Percentiles rank a stretch among this genome's conserved stretches.
phyloP scores from a whole-genome alignment of 2,113 vertebrate genomes.

The Entomyzon cyanotis region DNA sequence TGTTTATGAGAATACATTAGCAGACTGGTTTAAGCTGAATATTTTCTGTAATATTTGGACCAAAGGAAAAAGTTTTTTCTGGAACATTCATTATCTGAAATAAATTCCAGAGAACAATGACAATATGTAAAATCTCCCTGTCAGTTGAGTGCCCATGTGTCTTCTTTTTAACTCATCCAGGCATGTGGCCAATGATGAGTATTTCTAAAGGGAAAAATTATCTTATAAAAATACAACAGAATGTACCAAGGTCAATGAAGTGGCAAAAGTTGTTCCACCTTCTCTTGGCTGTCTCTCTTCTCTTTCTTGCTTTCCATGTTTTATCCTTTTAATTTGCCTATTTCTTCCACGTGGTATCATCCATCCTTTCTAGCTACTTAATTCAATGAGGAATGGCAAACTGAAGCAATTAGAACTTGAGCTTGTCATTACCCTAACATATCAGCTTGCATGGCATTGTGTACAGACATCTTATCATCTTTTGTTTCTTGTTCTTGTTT shows the following conservation, averaged over 20 bases:
- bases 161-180: slow-evolving; percentile 20
- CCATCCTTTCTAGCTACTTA: neutral
- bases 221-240: neutral
- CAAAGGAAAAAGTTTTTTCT: slow-evolving; percentile 7
- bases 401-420: neutral
- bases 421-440: neutral
- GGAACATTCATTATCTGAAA: slow-evolving; percentile 14
- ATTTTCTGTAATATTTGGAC: slow-evolving; percentile 9
- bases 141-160: neutral
- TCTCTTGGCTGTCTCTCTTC: neutral
- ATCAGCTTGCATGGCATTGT: neutral
- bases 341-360: neutral
- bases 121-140: slow-evolving; percentile 3
- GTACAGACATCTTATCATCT: neutral
- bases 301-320: neutral
- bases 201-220: neutral
- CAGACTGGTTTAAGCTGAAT: slow-evolving; percentile 11
- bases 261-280: neutral
- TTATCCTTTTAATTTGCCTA: neutral
- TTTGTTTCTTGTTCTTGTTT: neutral
- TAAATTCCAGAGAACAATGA: slow-evolving; percentile 2
- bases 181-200: neutral
- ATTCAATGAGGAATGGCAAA: neutral
- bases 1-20: neutral
- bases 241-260: neutral